Conservation (phyloP, 2,797 vertebrate genomes). For the Phrynocephalus forsythii region DNA sequence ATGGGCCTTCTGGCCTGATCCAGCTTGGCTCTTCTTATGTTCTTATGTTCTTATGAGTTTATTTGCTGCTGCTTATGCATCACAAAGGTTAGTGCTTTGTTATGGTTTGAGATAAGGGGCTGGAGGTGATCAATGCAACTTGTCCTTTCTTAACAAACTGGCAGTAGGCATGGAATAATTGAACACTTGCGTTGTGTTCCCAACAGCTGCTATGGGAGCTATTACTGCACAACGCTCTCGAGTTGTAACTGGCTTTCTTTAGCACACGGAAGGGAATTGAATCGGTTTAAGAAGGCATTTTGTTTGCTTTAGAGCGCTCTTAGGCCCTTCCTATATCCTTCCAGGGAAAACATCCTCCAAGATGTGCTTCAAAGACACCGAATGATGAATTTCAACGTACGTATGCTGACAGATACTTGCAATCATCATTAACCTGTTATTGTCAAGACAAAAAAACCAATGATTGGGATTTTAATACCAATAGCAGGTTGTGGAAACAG, state of each 20-base stretch:
- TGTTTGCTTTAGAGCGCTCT: constrained; percentile 61
- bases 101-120: constrained; percentile 47
- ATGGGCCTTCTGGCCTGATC: too few species aligned
- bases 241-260: constrained; percentile 57
- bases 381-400: background rate
- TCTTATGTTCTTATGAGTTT: too few species aligned
- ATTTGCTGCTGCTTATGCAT: background rate
- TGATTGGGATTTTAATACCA: background rate
- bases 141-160: constrained; percentile 73
- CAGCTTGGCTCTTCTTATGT: too few species aligned
- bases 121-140: constrained; percentile 56
- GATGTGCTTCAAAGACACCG: constrained; percentile 30
- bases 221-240: constrained; percentile 65
- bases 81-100: background rate
- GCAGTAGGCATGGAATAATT: constrained; percentile 59
- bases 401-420: background rate
- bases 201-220: constrained; percentile 69
- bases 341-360: constrained; percentile 12
- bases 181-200: constrained; percentile 62
- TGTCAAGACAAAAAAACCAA: constrained; percentile 11
- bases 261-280: constrained; percentile 68
- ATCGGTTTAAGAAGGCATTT: constrained; percentile 55
- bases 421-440: constrained; percentile 44
- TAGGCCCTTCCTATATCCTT: background rate
- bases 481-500: background rate